phyloP scores from a whole-genome alignment of 2,113 vertebrate species.

The Rhineura floridana region DNA sequence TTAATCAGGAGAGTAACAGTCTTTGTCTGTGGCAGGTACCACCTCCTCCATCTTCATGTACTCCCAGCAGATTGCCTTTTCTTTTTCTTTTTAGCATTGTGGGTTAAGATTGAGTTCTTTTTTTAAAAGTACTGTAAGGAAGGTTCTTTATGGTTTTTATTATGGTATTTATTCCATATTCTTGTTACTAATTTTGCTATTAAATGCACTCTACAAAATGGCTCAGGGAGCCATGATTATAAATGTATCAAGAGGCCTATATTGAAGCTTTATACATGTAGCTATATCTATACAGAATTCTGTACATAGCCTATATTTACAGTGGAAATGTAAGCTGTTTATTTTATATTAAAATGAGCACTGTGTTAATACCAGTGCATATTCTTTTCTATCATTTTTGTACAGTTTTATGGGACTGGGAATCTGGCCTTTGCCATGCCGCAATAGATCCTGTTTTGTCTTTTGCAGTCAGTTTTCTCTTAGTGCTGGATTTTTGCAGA shows the following conservation, averaged over 20 bases:
- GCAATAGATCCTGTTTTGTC: slow-evolving; percentile 54
- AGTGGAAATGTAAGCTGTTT: slow-evolving; percentile 87
- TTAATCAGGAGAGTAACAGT: slow-evolving; percentile 59
- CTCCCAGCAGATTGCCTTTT: slow-evolving; percentile 73
- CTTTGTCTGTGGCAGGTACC: slow-evolving; percentile 76
- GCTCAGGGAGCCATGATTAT: slow-evolving; percentile 89
- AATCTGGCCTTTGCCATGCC: slow-evolving; percentile 67
- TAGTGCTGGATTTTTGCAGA: slow-evolving; percentile 59
- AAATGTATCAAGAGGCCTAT: slow-evolving; percentile 86
- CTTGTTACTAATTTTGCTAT: slow-evolving; percentile 77
- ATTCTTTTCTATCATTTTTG: slow-evolving; percentile 80
- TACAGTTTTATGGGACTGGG: slow-evolving; percentile 79
- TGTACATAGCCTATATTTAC: slow-evolving; percentile 90
- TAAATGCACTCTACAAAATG: slow-evolving; percentile 83
- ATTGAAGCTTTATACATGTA: slow-evolving; percentile 91
- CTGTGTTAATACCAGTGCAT: slow-evolving; percentile 79
- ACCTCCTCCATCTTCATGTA: slow-evolving; percentile 61
- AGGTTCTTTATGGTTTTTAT: slow-evolving; percentile 75
- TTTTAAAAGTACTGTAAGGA: slow-evolving; percentile 63
- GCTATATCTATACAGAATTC: slow-evolving; percentile 84
- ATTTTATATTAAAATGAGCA: slow-evolving; percentile 90
- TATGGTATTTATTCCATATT: slow-evolving; percentile 82
- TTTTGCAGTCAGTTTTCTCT: slow-evolving; percentile 66
- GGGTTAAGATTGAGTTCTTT: slow-evolving; percentile 72
- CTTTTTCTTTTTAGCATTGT: slow-evolving; percentile 73